Evolutionary conservation across 2,888 invertebrate species (phyloP).

Genomic region (Drosophila pseudotalamancana): DNA sequence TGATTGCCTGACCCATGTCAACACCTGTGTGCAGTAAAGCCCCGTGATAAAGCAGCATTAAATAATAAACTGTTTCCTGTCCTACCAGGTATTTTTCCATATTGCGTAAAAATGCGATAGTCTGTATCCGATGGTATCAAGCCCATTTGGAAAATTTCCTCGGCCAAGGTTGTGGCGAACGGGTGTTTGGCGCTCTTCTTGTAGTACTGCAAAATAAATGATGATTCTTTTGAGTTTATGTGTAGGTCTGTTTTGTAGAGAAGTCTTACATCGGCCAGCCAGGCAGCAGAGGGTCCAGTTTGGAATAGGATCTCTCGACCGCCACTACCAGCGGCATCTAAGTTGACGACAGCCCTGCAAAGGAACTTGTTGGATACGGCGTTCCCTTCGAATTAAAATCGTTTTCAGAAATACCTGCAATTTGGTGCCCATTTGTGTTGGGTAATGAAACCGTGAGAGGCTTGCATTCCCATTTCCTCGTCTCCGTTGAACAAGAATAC

Average conservation of each 20-base stretch:
- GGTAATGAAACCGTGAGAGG: conserved; percentile 88
- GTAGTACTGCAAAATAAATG: conserved; percentile 82
- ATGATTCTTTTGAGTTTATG: neutral
- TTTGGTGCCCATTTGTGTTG: conserved; percentile 93
- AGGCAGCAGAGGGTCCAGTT: conserved; percentile 89
- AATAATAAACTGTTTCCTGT: neutral
- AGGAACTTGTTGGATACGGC: rapidly evolving
- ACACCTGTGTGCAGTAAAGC: conserved; percentile 85
- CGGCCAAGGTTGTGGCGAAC: conserved; percentile 85
- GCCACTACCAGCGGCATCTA: conserved; percentile 96
- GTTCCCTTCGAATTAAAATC: neutral
- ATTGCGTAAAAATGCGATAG: conserved; percentile 87
- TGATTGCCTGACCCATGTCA: conserved; percentile 89
- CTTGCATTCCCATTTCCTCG: conserved; percentile 88
- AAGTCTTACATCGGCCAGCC: conserved; percentile 86
- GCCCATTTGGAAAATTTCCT: conserved; percentile 88
- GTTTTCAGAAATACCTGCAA: conserved; percentile 83
- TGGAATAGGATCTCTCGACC: conserved; percentile 97
- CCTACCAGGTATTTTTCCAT: conserved; percentile 87
- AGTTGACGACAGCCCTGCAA: conserved; percentile 90
- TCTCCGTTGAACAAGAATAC: conserved; percentile 89
- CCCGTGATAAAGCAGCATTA: neutral
- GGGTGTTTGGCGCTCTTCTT: conserved; percentile 85
- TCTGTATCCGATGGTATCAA: conserved; percentile 89
- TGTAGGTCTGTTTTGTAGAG: neutral